phyloP scores from a whole-genome alignment of 2,113 vertebrate species.

The Myrmecophaga tridactyla region DNA sequence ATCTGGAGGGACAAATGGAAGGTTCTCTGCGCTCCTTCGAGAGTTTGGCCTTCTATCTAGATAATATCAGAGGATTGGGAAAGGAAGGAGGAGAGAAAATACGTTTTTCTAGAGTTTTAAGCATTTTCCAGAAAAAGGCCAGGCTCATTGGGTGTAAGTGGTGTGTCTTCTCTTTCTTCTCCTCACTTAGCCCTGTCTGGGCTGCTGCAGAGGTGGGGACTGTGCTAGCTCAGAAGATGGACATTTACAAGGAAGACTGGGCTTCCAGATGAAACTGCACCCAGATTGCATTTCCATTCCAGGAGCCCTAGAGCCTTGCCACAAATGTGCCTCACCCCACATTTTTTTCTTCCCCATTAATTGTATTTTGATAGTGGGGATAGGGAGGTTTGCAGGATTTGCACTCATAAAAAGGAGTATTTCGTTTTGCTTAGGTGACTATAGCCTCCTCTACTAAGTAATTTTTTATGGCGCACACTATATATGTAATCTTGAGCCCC shows the following conservation, averaged over 20 bases:
- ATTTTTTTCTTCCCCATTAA: not conserved
- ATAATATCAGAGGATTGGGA: not conserved
- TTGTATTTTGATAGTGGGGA: not conserved
- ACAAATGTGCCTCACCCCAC: not conserved
- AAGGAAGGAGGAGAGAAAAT: not conserved
- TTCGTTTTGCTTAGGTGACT: not conserved
- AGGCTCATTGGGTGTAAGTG: not conserved
- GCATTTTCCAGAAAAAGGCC: not conserved
- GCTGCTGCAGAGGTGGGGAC: not conserved
- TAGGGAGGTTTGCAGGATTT: not conserved
- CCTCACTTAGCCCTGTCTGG: not conserved
- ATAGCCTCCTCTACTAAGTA: not conserved
- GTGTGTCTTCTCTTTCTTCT: not conserved
- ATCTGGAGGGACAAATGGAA: not conserved
- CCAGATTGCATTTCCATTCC: not conserved
- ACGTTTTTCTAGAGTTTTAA: not conserved
- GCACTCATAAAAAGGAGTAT: not conserved
- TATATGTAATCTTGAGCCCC: not conserved
- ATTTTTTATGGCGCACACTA: not conserved
- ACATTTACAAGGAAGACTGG: not conserved
- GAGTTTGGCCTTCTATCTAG: not conserved
- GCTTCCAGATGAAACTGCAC: not conserved
- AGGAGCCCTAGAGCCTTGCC: not conserved
- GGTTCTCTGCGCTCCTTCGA: not conserved
- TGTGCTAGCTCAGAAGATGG: not conserved